A percentile compares a stretch with the other conserved stretches of the same genome.
Evolutionary conservation across 2,797 vertebrate species (phyloP).

Genomic region (Myioborus melanocephalus): DNA sequence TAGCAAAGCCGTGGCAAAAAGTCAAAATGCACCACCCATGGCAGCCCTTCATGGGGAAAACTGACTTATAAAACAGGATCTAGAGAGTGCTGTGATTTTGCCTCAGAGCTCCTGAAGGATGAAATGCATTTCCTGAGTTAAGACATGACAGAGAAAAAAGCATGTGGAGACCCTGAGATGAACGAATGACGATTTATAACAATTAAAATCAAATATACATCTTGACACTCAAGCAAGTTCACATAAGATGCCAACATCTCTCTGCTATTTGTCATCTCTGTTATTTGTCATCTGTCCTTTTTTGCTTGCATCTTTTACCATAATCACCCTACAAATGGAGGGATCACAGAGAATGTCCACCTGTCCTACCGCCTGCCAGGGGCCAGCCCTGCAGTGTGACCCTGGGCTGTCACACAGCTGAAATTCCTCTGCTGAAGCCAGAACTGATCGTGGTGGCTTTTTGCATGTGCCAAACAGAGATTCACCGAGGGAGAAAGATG

Average conservation of each 20-base stretch:
- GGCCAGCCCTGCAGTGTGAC: neutral
- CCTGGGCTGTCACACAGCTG: neutral
- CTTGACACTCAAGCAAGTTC: neutral
- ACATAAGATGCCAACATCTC: neutral
- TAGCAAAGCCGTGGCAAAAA: neutral
- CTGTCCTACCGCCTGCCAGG: neutral
- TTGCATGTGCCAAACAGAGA: neutral
- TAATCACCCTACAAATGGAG: neutral
- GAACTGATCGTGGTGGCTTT: neutral
- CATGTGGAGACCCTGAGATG: neutral
- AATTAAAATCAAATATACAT: neutral
- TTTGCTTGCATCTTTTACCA: neutral
- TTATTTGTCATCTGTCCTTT: neutral
- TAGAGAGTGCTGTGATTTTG: neutral
- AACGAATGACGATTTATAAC: neutral
- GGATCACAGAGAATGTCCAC: neutral
- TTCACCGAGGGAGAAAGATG: rapidly evolving
- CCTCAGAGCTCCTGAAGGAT: neutral
- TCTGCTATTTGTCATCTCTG: neutral
- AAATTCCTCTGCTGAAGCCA: neutral
- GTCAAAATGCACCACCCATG: constrained; percentile 1
- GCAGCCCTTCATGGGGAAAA: constrained; percentile 12
- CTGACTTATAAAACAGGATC: neutral
- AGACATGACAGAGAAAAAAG: neutral
- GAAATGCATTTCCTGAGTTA: neutral